Evolutionary conservation across 2,113 vertebrate species (phyloP), one percentile per base, ranked within the genome.

Genomic region (Bufo gargarizans): DNA sequence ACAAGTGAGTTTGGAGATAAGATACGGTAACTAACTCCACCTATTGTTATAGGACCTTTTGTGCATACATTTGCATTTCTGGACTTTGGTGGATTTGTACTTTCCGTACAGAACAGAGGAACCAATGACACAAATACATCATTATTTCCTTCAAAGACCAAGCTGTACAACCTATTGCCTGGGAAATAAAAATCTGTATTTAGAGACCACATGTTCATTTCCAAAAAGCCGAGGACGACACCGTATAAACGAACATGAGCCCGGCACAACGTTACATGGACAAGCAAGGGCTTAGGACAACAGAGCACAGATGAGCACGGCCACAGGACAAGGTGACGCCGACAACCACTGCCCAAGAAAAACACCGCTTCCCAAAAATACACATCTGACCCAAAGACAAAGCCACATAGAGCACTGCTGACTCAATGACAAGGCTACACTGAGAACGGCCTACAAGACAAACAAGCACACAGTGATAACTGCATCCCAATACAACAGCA

Each of bases 41-140:
- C 33, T 33, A 33, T 33, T 33, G 33, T 13, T 33, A 71, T 16
- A 5, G 33, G 69, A 6, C 2, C 43, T 17, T 74, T 19, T 19
- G 13, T 47, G 71, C 71, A 49, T 74, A 74, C 71, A 74, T 74
- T 74, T 74, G 71, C 43, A 74, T 74, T 74, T 74, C 45, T 74
- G 45, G 6, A 74, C 3, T 43, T 72, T 45, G 14, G 33, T 72
- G 69, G 33, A 7, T 72, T 1, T 3, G 69, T 45, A 16, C 69
- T 45, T 72, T 72, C 14, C 16, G 13, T 33, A 43, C 67, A 47
- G 14, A 50, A 19, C 17, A 47, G 43, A 9, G 13, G 33, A 76
- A 50, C 33, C 72, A 76, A 76, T 50, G 7, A 50, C 47, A 49
- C 17, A 74, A 17, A 74, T 3, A 47, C 2, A 1, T 33, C n/a